A percentile compares a stretch with the other conserved stretches of the same genome.
These are phyloP conservation scores for Bicyclus anynana DNA, from an alignment of 1,140 invertebrate genomes.

Conservation along the genomic window DNA sequence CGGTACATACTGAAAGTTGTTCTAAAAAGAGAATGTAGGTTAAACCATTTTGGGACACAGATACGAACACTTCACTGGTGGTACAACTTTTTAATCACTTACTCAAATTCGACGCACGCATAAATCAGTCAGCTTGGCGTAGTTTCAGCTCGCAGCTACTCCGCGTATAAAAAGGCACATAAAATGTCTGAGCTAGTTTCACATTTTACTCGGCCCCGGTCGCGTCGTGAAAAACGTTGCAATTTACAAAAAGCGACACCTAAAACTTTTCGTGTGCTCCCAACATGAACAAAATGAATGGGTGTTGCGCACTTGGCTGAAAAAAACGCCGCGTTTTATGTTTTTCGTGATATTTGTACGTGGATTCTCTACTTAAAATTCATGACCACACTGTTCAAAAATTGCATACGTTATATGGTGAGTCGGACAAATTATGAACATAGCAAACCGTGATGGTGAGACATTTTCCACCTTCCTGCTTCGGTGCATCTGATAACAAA, in stretches of 20 bases:
- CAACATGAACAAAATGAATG: conserved; percentile 22
- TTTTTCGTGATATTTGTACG: neutral
- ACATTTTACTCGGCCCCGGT: conserved; percentile 29
- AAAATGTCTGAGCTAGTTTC: conserved; percentile 32
- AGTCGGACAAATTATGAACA: too few relatives aligned
- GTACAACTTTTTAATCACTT: conserved; percentile 8
- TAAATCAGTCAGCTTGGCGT: conserved; percentile 22
- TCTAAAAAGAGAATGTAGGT: too few relatives aligned
- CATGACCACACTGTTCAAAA: neutral
- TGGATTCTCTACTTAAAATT: too few relatives aligned
- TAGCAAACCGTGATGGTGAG: too few relatives aligned
- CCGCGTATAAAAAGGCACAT: conserved; percentile 9
- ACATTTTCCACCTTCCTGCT: too few relatives aligned
- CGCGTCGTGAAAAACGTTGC: conserved; percentile 30
- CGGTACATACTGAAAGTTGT: too few relatives aligned
- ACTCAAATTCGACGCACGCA: conserved; percentile 11
- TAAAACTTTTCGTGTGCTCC: conserved; percentile 24
- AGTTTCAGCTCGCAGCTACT: conserved; percentile 15
- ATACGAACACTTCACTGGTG: neutral
- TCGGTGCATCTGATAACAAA: too few relatives aligned
- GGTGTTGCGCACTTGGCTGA: conserved; percentile 9
- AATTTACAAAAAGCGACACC: conserved; percentile 32
- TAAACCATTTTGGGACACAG: too few relatives aligned
- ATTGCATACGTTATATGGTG: too few relatives aligned
- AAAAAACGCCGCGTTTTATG: conserved; percentile 15